Base-by-base conservation (phyloP, 2,888 invertebrate genomes). In the Diaprepes abbreviatus region DNA sequence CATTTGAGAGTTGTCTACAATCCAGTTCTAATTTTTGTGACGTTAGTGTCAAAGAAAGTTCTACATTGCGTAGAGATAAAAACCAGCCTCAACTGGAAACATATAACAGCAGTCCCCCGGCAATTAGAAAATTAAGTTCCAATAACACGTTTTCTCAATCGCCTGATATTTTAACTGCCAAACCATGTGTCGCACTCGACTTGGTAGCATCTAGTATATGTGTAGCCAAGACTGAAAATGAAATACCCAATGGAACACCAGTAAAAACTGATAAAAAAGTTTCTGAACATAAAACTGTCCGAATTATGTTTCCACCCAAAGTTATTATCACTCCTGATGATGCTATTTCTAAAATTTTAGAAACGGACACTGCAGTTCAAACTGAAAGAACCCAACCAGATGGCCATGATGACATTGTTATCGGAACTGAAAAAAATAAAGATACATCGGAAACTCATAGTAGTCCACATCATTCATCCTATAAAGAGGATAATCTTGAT, bases 171-270 rank as follows among this genome's bases (percentile, higher is more conserved):
- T 76, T 85, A 28, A 83, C 85, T 0, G 87, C 88, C 0, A 83
- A 87, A 24, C 88, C 88, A 2, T 89, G 88, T 76, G 86, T 89
- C 12, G 89, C 89, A 75, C 81, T 89, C 3, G 88, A 88, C 74
- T 74, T 85, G 50, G 83, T 85, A 2, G 82, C 83, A 2, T 82
- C 84, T 0, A 80, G 77, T 60, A 65, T 76, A 14, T 74, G 73
- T 33, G 57, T 52, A 7, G 24, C 43, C 10, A 64, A 63, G 17
- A n/a, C 38, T 7, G 59, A 60, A 24, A 54, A 9, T 10, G 35
- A 62, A 21, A 7, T 38, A 48, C 12, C 62, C 2, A 66, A 43
- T 28, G 45, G 62, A 50, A 38, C 64, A 6, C 57, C 60, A 36
- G 35, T 28, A 9, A 65, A 68, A 45, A 16, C 62, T 4, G 64